Evolutionary conservation across 1,140 invertebrate species (phyloP), one percentile per base, ranked within the genome.

Genomic region (Helicoverpa zea): DNA sequence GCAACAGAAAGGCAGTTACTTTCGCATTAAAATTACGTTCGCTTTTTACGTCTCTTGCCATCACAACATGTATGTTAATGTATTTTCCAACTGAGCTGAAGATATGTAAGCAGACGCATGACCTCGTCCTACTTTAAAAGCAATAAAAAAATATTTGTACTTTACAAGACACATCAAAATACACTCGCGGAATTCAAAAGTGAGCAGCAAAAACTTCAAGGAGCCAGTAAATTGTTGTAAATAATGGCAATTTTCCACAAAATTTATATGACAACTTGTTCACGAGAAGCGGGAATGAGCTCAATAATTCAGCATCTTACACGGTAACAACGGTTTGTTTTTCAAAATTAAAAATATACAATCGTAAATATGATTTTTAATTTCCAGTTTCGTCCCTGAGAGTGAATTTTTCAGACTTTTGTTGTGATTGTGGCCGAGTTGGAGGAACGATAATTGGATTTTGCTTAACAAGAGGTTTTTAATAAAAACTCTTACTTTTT

Each of bases 231-330:
- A 66, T 66, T 77, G 13, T 66, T 35, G 49, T 66, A 77, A 77
- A 77, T 66, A 66, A 77, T 77, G 75, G 75, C 52, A 66, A 77
- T 49, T 56, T 23, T 77, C 47, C 75, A 43, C 18, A 51, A 64
- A 77, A 77, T 77, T 77, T 77, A 77, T 77, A 77, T 77, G 75
- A 77, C 75, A 77, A 77, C 75, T 77, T 77, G 43, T 63, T 52
- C 61, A 63, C 7, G 61, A 54, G 74, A 35, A 66, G 61, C 75
- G 18, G 61, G 61, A 66, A 54, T 54, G 47, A 77, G 61, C 61
- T 77, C 54, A 77, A 77, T 77, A 77, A 77, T 77, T 77, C 49
- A 77, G 43, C 14, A 18, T 43, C 61, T 64, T 77, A 66, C 13
- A 63, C 56, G 5, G 18, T 52, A 4, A 54, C 18, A 14, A 30